Percentiles rank a stretch among this genome's conserved stretches.
phyloP scores from a whole-genome alignment of 2,113 vertebrate species.

The Columba janthina region DNA sequence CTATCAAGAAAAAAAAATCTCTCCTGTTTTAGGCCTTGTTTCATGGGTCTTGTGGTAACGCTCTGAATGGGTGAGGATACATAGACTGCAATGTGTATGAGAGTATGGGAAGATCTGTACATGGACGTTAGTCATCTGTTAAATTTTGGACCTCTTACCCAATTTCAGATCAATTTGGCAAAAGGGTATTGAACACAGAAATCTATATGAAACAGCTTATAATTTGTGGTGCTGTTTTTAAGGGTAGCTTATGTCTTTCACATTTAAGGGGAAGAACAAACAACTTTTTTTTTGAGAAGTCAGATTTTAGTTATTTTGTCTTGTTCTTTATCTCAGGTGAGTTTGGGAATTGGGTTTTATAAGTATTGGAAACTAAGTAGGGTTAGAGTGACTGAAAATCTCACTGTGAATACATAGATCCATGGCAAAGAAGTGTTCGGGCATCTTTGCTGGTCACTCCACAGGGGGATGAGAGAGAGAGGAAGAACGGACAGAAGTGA shows the following conservation, averaged over 20 bases:
- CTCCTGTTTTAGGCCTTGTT: not conserved
- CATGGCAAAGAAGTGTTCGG: not conserved
- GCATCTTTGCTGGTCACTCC: not conserved
- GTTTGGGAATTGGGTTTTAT: not conserved
- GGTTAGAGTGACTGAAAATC: not conserved
- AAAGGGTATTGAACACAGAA: not conserved
- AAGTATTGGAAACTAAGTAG: not conserved
- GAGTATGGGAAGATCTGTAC: not conserved
- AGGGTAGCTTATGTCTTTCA: not conserved
- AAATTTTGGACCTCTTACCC: not conserved
- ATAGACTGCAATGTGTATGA: not conserved
- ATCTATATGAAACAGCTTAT: not conserved
- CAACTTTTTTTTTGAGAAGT: not conserved
- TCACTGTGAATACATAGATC: not conserved
- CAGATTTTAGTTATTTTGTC: not conserved
- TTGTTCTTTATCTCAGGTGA: not conserved
- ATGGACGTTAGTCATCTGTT: not conserved
- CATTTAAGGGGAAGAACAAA: not conserved
- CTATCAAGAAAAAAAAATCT: not conserved
- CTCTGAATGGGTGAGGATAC: not conserved
- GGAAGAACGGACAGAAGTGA: not conserved
- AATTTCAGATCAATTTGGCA: not conserved
- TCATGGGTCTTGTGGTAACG: not conserved
- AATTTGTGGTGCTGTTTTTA: not conserved
- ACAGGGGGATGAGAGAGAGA: not conserved